Percentiles rank a stretch among this genome's conserved stretches.
phyloP scores from a whole-genome alignment of 1,140 invertebrate genomes.

The Drosophila asahinai region DNA sequence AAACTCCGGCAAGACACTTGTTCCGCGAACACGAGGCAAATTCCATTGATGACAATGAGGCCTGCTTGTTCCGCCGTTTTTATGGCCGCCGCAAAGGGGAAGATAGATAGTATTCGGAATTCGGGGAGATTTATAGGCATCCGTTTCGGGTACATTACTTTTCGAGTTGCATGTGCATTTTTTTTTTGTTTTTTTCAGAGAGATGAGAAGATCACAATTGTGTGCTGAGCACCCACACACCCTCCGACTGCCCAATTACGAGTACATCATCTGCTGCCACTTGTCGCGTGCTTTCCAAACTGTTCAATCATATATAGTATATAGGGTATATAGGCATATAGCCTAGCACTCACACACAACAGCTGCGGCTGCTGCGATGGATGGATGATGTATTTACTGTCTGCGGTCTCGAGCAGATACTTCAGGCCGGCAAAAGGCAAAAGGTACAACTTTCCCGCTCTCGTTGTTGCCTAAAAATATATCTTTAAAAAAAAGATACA shows the following conservation, averaged over 20 bases:
- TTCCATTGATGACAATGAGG: conserved; percentile 48
- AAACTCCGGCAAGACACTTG: conserved; percentile 23
- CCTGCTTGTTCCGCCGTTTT: conserved; percentile 21
- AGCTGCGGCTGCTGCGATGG: conserved; percentile 18
- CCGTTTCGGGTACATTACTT: conserved; percentile 11
- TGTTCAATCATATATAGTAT: conserved; percentile 38
- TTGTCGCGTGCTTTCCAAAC: conserved; percentile 47
- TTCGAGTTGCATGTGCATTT: conserved; percentile 11
- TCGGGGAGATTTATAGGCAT: conserved; percentile 8
- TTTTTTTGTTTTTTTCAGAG: neutral
- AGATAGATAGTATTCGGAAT: conserved; percentile 7
- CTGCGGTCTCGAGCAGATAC: conserved; percentile 23
- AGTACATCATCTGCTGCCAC: conserved; percentile 35
- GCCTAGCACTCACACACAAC: conserved; percentile 11
- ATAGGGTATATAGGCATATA: neutral
- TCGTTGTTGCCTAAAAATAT: conserved; percentile 43
- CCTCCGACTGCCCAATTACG: neutral
- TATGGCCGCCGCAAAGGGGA: conserved; percentile 1
- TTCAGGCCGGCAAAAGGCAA: conserved; percentile 24
- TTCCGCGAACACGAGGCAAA: conserved; percentile 22
- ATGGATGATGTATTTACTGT: conserved; percentile 44
- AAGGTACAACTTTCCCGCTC: conserved; percentile 38
- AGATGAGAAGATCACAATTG: conserved; percentile 27
- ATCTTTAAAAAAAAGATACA: conserved; percentile 7
- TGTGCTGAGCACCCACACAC: neutral